Percentiles rank a stretch among this genome's conserved stretches.
phyloP scores from a whole-genome alignment of 2,888 invertebrate genomes.

The Rhopalosiphum nymphaeae region DNA sequence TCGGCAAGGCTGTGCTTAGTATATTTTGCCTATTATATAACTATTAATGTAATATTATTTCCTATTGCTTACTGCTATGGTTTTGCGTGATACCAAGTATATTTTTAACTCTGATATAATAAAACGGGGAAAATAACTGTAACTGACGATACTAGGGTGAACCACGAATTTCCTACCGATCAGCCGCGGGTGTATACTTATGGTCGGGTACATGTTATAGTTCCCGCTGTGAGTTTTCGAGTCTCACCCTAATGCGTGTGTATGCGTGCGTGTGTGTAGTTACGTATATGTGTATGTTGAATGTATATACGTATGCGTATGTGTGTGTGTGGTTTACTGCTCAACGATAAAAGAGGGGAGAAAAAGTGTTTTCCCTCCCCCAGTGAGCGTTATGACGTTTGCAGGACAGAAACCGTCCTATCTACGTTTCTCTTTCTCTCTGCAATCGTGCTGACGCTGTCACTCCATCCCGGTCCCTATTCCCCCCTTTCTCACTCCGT shows the following conservation, averaged over 20 bases:
- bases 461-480: slow-evolving; percentile 13
- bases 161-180: slow-evolving; percentile 1
- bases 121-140: slow-evolving; percentile 19
- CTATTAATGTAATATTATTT: not conserved
- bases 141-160: slow-evolving; percentile 19
- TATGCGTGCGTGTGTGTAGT: not conserved
- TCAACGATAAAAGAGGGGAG: slow-evolving; percentile 23
- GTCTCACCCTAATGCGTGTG: not conserved
- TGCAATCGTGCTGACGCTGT: not conserved
- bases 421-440: not conserved
- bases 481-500: not conserved
- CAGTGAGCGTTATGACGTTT: slow-evolving; percentile 20
- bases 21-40: not conserved
- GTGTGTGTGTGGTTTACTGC: not conserved
- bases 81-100: not conserved
- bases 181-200: not conserved
- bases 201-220: not conserved
- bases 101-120: not conserved
- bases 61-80: not conserved
- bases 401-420: not conserved
- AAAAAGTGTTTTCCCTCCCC: not conserved
- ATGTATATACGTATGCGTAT: not conserved
- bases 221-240: slow-evolving; percentile 1
- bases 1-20: not conserved
- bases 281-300: not conserved